Evolutionary conservation across 2,888 invertebrate genomes (phyloP).

Genomic region (Rugalucina vietnamica): DNA sequence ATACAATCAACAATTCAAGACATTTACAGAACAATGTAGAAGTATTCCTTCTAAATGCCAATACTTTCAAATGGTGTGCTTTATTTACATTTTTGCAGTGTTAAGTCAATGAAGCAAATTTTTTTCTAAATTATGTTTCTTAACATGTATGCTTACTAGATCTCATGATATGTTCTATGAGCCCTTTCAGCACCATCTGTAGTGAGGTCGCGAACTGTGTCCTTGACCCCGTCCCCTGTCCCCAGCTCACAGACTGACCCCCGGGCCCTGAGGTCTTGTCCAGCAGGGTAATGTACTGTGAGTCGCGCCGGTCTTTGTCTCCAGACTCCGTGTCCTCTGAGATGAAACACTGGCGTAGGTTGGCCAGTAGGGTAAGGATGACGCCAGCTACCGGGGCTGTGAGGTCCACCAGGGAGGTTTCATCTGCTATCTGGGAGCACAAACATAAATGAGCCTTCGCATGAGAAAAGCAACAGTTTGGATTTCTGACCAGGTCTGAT

Average conservation of each 20-base stretch:
- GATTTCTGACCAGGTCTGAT: too few species aligned
- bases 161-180: conserved; percentile 92
- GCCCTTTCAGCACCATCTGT: conserved; percentile 86
- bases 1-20: too few species aligned
- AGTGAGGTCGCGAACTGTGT: conserved; percentile 82
- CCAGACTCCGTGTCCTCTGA: conserved; percentile 52
- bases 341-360: conserved; percentile 86
- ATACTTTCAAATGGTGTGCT: too few species aligned
- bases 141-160: conserved; percentile 87
- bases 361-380: conserved; percentile 90
- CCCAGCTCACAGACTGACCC: conserved; percentile 60
- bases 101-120: too few species aligned
- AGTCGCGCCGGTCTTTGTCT: conserved; percentile 45
- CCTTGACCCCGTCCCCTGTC: conserved; percentile 73
- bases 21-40: too few species aligned
- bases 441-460: too few species aligned
- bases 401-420: conserved; percentile 90
- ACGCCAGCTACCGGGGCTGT: conserved; percentile 92
- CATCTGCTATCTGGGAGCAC: conserved; percentile 79
- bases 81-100: too few species aligned
- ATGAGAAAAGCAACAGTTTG: too few species aligned
- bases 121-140: too few species aligned
- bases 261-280: conserved; percentile 55
- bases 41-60: too few species aligned
- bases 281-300: conserved; percentile 87